Evolutionary conservation across 2,888 invertebrate genomes (phyloP).

Genomic region (Encarsia formosa): DNA sequence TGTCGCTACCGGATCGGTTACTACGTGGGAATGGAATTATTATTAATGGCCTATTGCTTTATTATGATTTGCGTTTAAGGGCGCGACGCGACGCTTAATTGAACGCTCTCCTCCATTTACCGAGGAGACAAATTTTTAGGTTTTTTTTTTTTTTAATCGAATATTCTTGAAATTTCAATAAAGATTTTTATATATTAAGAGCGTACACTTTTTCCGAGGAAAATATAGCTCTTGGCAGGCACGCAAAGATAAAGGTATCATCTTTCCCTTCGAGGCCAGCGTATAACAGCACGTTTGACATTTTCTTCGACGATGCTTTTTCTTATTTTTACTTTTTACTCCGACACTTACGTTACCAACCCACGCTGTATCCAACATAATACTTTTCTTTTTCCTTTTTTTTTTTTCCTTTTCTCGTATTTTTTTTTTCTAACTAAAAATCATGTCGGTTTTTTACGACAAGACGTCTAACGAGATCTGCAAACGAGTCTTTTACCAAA

Average conservation of each 20-base stretch:
- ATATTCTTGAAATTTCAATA: no score
- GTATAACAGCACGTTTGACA: background rate
- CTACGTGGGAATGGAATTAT: background rate
- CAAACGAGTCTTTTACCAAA: background rate
- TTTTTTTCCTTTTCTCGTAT: background rate
- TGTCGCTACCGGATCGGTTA: background rate
- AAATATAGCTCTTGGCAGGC: background rate
- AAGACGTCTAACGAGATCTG: background rate
- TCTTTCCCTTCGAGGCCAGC: no score
- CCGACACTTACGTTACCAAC: background rate
- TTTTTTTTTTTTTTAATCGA: no score
- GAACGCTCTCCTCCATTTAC: no score
- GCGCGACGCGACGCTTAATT: no score
- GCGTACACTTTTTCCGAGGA: background rate
- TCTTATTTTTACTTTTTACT: background rate
- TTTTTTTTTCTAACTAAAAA: background rate
- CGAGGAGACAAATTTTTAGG: no score
- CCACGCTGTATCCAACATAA: background rate
- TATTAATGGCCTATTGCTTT: background rate
- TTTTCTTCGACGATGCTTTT: background rate
- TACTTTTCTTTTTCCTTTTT: background rate
- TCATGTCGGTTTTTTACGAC: background rate
- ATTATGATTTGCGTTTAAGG: background rate
- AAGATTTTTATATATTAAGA: no score
- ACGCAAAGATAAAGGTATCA: slow-evolving; percentile 3